Conservation (phyloP, 2,113 vertebrate species). For the Cochlearius cochlearius region DNA sequence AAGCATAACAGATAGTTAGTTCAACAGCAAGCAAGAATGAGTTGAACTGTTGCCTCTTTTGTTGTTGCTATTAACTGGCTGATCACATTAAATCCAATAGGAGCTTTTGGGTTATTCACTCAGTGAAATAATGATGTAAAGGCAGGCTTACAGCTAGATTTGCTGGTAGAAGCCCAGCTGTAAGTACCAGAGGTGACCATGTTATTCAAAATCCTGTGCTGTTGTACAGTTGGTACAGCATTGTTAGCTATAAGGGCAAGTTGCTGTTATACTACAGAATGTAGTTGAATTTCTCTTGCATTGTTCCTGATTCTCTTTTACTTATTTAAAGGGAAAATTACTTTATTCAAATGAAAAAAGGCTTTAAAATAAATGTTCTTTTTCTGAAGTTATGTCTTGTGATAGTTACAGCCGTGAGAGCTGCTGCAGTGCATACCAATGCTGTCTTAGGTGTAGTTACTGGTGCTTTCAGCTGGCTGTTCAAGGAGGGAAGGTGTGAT, state of each 20-base stretch:
- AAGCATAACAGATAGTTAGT: background rate
- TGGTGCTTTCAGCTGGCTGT: background rate
- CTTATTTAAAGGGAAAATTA: background rate
- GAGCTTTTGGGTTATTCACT: background rate
- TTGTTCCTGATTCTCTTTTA: background rate
- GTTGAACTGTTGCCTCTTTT: background rate
- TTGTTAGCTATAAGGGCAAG: background rate
- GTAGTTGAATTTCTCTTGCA: background rate
- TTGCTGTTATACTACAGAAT: background rate
- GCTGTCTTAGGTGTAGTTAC: background rate
- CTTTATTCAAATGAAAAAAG: background rate
- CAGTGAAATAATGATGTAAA: background rate
- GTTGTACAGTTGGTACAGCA: background rate
- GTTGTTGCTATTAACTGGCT: background rate
- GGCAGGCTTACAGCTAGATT: background rate
- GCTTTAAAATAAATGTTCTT: background rate
- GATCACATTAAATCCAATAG: background rate
- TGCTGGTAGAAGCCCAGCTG: background rate
- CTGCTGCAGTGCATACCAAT: background rate
- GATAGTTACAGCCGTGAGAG: fast-evolving
- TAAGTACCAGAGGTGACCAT: background rate
- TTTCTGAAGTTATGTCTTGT: background rate
- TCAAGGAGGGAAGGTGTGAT: background rate
- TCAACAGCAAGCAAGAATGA: background rate
- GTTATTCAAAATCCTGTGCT: background rate